Evolutionary conservation across 2,888 invertebrate genomes (phyloP).

Genomic region (Lepas anatifera): DNA sequence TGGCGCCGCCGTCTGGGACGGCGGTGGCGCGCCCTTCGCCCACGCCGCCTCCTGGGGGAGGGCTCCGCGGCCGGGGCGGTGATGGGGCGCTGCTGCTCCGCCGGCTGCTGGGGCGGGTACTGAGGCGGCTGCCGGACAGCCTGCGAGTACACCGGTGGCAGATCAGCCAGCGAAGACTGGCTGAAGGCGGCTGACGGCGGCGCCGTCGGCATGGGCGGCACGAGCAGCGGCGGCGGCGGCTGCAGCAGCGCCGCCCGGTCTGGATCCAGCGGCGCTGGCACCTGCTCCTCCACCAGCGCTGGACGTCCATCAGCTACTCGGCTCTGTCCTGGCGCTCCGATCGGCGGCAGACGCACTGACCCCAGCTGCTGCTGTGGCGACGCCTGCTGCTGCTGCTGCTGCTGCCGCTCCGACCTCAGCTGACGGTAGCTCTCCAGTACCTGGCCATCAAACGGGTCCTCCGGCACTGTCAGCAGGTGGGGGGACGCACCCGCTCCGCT

Average conservation of each 20-base stretch:
- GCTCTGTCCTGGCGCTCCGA: not conserved
- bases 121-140: not conserved
- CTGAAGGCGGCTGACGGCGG: not conserved
- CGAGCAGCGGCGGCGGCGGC: not conserved
- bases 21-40: not conserved
- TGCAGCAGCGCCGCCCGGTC: not conserved
- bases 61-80: not conserved
- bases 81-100: not conserved
- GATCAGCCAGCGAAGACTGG: too few species aligned
- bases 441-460: not conserved
- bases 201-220: not conserved
- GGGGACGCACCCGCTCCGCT: not conserved
- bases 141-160: too few species aligned
- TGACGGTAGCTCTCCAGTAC: conserved; percentile 5
- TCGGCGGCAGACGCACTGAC: not conserved
- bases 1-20: not conserved
- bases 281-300: not conserved
- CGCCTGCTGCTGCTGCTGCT: not conserved
- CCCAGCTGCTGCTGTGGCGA: not conserved
- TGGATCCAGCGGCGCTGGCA: not conserved
- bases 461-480: not conserved
- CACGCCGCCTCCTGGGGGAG: not conserved
- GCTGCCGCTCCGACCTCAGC: conserved; percentile 4
- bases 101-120: not conserved
- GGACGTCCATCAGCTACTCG: not conserved